A percentile compares a stretch with the other conserved stretches of the same genome.
Evolutionary conservation across 2,888 invertebrate genomes (phyloP).

Genomic region (Drosophila formosana): DNA sequence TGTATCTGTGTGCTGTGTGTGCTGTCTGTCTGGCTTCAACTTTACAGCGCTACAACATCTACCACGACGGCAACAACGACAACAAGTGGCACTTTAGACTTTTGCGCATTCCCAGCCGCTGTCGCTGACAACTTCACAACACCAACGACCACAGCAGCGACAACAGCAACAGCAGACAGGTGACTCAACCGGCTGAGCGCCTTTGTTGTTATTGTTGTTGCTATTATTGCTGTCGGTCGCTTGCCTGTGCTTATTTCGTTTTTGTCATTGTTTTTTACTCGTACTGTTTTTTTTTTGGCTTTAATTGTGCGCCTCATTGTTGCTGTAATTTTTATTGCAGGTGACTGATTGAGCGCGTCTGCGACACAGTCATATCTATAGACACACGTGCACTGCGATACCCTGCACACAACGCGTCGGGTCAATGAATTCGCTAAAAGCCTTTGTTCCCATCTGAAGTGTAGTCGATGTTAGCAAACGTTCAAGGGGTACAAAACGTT

Average conservation of each 20-base stretch:
- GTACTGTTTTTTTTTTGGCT: slow-evolving; percentile 33
- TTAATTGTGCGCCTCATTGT: slow-evolving; percentile 49
- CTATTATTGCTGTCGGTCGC: slow-evolving; percentile 16
- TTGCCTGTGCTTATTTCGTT: slow-evolving; percentile 19
- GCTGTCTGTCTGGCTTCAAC: slow-evolving; percentile 52
- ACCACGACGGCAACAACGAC: slow-evolving; percentile 38
- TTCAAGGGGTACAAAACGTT: too few species aligned
- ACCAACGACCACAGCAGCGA: not conserved
- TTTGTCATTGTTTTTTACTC: slow-evolving; percentile 14
- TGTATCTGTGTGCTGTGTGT: slow-evolving; percentile 33
- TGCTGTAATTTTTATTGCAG: slow-evolving; percentile 71
- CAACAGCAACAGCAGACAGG: slow-evolving; percentile 59
- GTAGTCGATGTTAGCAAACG: too few species aligned
- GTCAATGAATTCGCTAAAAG: slow-evolving; percentile 1
- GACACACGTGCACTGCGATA: slow-evolving; percentile 24
- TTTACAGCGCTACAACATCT: slow-evolving; percentile 50
- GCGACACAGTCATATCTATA: slow-evolving; percentile 47
- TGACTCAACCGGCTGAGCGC: slow-evolving; percentile 72
- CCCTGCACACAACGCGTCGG: slow-evolving; percentile 6
- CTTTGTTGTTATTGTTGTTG: slow-evolving; percentile 33
- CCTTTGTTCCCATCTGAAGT: not conserved
- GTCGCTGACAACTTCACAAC: slow-evolving; percentile 44
- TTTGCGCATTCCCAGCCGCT: slow-evolving; percentile 77
- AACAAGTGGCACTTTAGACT: slow-evolving; percentile 78
- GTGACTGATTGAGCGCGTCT: slow-evolving; percentile 74